These are phyloP conservation scores for Galerucella nymphaeae DNA, from an alignment of 2,888 invertebrate species.

Conservation along the genomic window DNA sequence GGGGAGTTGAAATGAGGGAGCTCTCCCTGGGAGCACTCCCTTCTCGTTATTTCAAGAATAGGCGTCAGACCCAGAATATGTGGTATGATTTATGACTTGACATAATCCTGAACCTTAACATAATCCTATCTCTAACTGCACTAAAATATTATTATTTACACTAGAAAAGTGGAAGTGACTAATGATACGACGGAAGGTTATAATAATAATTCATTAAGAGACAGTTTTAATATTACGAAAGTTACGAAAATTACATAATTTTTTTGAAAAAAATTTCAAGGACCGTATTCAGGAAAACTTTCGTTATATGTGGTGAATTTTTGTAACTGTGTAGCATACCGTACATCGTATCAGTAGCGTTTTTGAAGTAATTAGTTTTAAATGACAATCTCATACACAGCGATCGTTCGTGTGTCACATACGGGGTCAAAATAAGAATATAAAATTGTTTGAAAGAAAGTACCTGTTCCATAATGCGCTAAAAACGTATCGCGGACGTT, in stretches of 20 bases:
- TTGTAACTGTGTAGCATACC: too few species aligned
- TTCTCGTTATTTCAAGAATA: too few species aligned
- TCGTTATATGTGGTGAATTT: too few species aligned
- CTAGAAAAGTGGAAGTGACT: not conserved
- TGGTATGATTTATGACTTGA: too few species aligned
- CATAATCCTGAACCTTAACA: not conserved
- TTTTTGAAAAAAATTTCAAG: too few species aligned
- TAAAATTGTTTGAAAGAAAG: slow-evolving; percentile 33
- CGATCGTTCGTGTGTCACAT: slow-evolving; percentile 38
- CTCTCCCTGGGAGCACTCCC: too few species aligned
- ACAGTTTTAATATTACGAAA: too few species aligned
- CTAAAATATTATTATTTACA: not conserved
- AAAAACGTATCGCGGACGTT: too few species aligned
- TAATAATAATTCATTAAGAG: not conserved
- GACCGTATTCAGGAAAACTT: too few species aligned
- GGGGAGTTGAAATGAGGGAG: too few species aligned
- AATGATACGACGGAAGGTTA: not conserved
- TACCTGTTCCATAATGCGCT: slow-evolving; percentile 2
- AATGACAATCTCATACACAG: not conserved
- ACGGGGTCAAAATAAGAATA: slow-evolving; percentile 40
- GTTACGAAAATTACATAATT: too few species aligned
- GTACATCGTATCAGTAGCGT: not conserved
- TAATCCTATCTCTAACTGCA: not conserved
- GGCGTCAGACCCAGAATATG: too few species aligned
- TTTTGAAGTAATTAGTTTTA: not conserved